phyloP scores from a whole-genome alignment of 2,113 vertebrate genomes.

The Ceuthmochares aereus region DNA sequence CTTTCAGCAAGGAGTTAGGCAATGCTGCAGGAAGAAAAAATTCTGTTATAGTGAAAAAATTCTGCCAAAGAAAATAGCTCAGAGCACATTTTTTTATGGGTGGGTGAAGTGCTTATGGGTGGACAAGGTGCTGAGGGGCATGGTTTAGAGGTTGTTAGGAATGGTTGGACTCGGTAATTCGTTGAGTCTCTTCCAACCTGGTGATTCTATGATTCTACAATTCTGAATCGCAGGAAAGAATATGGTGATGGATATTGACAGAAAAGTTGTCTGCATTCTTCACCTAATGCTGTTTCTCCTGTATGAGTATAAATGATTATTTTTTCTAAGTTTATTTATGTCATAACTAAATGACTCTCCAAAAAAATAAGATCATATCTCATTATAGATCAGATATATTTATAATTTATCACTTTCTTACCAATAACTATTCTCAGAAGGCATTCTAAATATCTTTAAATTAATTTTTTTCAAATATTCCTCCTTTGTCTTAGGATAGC shows the following conservation, averaged over 20 bases:
- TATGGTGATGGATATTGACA: background rate
- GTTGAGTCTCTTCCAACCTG: too few species aligned
- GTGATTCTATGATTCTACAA: too few species aligned
- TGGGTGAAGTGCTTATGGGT: too few species aligned
- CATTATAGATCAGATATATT: background rate
- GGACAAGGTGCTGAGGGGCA: too few species aligned
- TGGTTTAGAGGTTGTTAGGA: too few species aligned
- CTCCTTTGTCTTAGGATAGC: background rate
- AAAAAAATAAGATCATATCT: background rate
- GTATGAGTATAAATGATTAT: background rate
- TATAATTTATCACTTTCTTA: background rate
- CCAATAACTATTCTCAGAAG: background rate
- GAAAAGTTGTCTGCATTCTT: background rate
- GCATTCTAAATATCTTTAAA: background rate
- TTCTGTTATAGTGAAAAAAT: background rate
- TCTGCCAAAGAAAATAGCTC: background rate
- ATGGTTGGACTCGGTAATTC: too few species aligned
- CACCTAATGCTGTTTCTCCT: background rate
- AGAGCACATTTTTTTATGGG: background rate
- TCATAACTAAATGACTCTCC: background rate
- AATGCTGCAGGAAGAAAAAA: background rate
- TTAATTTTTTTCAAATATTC: background rate
- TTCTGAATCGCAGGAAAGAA: background rate
- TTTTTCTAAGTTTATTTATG: background rate
- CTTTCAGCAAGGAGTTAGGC: background rate